These are phyloP conservation scores for Hypotaenidia okinawae DNA, from an alignment of 2,797 vertebrate species.

Conservation along the genomic window DNA sequence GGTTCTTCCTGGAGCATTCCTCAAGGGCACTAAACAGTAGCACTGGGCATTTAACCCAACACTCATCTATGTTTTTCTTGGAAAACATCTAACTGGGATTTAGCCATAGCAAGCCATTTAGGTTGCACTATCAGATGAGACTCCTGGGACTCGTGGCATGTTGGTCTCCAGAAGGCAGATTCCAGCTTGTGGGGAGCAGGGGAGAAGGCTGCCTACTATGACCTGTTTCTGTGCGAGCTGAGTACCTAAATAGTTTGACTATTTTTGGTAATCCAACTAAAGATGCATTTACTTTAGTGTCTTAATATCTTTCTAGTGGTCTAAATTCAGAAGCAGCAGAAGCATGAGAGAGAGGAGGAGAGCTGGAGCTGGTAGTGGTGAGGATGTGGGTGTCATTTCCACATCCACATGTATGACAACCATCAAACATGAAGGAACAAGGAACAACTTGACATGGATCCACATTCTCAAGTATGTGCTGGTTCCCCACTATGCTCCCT, in stretches of 20 bases:
- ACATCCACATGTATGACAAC: background rate
- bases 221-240: background rate
- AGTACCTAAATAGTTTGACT: background rate
- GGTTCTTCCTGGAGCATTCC: background rate
- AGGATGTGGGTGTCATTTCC: background rate
- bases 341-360: background rate
- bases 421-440: background rate
- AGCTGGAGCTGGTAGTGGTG: background rate
- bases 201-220: background rate
- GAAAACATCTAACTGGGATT: background rate
- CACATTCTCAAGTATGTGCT: background rate
- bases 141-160: background rate
- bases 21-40: background rate
- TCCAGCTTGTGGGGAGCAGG: background rate
- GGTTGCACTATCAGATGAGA: background rate
- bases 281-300: background rate
- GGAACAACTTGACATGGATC: background rate
- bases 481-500: background rate
- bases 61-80: background rate
- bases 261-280: background rate
- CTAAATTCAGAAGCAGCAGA: background rate
- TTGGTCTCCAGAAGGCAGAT: background rate
- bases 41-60: background rate
- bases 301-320: background rate
- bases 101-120: background rate